A percentile compares a stretch with the other conserved stretches of the same genome.
Conservation (phyloP, 2,888 invertebrate species). For the Drosophila ochracea region DNA sequence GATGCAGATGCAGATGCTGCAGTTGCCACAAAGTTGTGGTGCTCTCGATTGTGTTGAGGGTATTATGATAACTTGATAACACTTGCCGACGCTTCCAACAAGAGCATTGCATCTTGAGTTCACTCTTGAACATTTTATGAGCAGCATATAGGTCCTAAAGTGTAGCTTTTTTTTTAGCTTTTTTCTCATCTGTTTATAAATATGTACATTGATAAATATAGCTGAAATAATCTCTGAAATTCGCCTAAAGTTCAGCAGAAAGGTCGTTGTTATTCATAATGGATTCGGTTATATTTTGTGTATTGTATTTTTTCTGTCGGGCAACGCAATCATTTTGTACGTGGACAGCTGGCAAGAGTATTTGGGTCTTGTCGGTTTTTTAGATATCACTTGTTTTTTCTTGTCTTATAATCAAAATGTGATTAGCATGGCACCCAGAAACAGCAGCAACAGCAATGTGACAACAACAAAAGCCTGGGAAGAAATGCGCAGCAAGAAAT, state of each 20-base stretch:
- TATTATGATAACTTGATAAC: slow-evolving; percentile 46
- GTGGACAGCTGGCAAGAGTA: slow-evolving; percentile 30
- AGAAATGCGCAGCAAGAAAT: slow-evolving; percentile 48
- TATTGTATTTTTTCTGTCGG: neutral
- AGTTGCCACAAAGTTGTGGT: slow-evolving; percentile 23
- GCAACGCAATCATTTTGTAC: slow-evolving; percentile 4
- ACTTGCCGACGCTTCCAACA: slow-evolving; percentile 10
- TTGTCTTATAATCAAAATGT: slow-evolving; percentile 75
- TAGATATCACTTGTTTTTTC: slow-evolving; percentile 40
- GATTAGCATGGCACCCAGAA: slow-evolving; percentile 70
- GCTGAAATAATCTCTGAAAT: neutral
- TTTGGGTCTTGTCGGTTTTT: slow-evolving; percentile 21
- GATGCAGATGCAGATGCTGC: slow-evolving; percentile 61
- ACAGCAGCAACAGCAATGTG: slow-evolving; percentile 29
- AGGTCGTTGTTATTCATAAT: neutral
- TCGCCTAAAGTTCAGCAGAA: neutral
- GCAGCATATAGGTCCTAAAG: neutral
- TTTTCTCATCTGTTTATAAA: neutral
- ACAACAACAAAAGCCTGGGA: slow-evolving; percentile 58
- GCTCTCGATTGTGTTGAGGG: slow-evolving; percentile 46
- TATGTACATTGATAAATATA: neutral
- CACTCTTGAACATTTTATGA: slow-evolving; percentile 2
- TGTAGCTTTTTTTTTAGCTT: neutral
- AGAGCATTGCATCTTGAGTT: neutral
- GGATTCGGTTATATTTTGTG: neutral